Base-by-base conservation (phyloP, 2,888 invertebrate species). In the Hecatera dysodea region DNA sequence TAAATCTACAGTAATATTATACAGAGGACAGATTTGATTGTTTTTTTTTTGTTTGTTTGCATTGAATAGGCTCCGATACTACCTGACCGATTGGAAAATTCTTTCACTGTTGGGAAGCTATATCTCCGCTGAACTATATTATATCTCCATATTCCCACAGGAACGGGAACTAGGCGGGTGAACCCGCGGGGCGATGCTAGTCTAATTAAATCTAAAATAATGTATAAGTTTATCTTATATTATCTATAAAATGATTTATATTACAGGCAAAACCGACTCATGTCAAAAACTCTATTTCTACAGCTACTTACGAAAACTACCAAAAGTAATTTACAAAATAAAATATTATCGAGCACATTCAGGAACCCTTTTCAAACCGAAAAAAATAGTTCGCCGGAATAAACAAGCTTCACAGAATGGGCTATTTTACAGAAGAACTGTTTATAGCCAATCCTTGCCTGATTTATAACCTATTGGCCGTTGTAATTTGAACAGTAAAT, bases 381-480 rank as follows among this genome's bases (percentile, higher is more conserved):
- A 81, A 72, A n/a, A 75, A 81, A 76, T 67, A 60, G 75, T 75
- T 79, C 53, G 69, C 59, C 48, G 29, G 72, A 69, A 73, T 80
- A 81, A 81, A 80, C 81, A 80, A 72, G 66, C 63, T 76, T 64
- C 81, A 74, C 68, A 69, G 68, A 79, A 83, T 71, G 75, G 80
- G 79, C 73, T 67, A 83, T 83, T 80, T 78, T 77, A 78, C 69
- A 77, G 64, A 72, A 83, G 73, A 60, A 62, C 80, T 81, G 84
- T 83, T 84, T 85, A 84, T 85, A 69, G 84, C 64, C 84, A 73
- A 82, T 83, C 68, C 67, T 56, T 64, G 57, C 64, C 72, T 81
- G 84, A 84, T 85, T 84, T 85, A 85, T 80, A 63, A 75, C 46
- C 62, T 42, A 73, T 74, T 60, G 72, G 68, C 46, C 67, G 52